These are phyloP conservation scores for Melanostoma scalare DNA, from an alignment of 2,888 invertebrate species.

Conservation along the genomic window DNA sequence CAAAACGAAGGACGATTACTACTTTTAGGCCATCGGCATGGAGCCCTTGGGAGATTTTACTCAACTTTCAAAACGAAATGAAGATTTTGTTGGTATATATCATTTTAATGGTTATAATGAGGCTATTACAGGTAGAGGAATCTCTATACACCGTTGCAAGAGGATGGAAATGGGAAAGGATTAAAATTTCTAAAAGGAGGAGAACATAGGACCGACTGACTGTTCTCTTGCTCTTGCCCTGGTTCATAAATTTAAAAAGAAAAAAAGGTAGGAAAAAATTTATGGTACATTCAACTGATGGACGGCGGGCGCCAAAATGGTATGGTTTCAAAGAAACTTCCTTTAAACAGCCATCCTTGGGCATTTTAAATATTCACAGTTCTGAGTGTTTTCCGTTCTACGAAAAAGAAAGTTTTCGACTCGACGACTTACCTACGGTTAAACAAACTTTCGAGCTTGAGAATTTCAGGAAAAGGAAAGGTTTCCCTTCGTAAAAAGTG, in stretches of 20 bases:
- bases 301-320: no score
- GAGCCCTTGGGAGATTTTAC: constrained; percentile 25
- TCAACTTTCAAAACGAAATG: constrained; percentile 13
- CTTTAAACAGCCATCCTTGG: no score
- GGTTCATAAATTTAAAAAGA: constrained; percentile 5
- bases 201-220: constrained; percentile 29
- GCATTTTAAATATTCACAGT: no score
- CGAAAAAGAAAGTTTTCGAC: no score
- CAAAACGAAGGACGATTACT: constrained; percentile 42
- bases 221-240: not conserved
- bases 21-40: constrained; percentile 1
- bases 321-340: no score
- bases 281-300: no score
- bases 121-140: constrained; percentile 46
- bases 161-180: constrained; percentile 7
- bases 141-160: not conserved
- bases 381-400: no score
- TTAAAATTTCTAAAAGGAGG: constrained; percentile 7
- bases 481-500: no score
- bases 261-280: not conserved
- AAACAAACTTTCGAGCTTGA: no score
- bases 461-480: no score
- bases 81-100: constrained; percentile 26
- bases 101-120: constrained; percentile 61
- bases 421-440: no score